Conservation (phyloP, 1,140 invertebrate species). For the Cydia fagiglandana region DNA sequence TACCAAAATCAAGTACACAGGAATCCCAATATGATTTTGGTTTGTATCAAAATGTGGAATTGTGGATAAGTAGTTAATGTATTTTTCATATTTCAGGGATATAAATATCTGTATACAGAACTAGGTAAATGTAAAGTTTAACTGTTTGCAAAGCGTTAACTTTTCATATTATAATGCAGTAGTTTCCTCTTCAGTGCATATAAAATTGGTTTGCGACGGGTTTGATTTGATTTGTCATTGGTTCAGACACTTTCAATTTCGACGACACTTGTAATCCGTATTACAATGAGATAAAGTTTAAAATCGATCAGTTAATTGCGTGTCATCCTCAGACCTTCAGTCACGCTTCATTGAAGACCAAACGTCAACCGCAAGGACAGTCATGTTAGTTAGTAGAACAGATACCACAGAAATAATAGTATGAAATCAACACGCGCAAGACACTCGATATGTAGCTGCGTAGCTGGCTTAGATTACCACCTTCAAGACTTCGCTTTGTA, state of each 20-base stretch:
- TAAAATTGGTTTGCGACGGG: background rate
- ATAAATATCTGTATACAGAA: too few species aligned
- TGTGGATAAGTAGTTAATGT: too few species aligned
- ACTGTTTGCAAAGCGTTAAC: background rate
- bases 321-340: background rate
- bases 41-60: too few species aligned
- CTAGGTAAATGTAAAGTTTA: too few species aligned
- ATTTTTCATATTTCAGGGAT: background rate
- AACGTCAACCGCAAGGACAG: background rate
- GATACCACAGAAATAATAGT: background rate
- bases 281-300: background rate
- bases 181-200: conserved; percentile 2
- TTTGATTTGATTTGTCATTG: background rate
- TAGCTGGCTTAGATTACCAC: too few species aligned
- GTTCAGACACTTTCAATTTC: background rate
- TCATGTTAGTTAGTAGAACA: background rate
- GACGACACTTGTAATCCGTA: background rate
- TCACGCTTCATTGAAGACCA: background rate
- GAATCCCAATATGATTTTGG: too few species aligned
- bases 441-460: background rate
- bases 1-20: too few species aligned
- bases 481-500: too few species aligned
- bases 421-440: background rate
- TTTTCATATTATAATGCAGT: background rate
- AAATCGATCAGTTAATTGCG: background rate